Base-by-base conservation (phyloP, 2,113 vertebrate genomes). In the Oncorhynchus tshawytscha region DNA sequence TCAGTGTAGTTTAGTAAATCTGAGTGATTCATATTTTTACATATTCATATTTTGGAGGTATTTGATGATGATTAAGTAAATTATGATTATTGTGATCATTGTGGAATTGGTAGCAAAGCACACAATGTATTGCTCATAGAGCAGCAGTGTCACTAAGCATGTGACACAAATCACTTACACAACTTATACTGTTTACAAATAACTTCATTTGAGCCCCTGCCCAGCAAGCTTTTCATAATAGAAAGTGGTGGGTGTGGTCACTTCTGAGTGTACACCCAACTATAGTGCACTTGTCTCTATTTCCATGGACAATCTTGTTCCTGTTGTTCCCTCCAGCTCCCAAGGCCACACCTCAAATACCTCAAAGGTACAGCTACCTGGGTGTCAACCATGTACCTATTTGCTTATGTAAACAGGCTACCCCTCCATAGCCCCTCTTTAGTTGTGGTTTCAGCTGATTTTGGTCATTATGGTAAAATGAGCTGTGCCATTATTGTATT, bases 261-360 rank as follows among this genome's bases (percentile, higher is more conserved):
- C 13, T 18, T 51, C n/a, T 72, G 13, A 11, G 70, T 70, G 67
- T 76, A 6, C 62, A 12, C 76, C 70, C 73, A 71, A 81, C 72
- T 62, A 80, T 31, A 34, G 25, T 71, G 34, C 70, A 78, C n/a
- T 72, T 70, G 48, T 79, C 49, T 57, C 15, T 49, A 60, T 51
- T 16, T 71, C 82, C 51, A 80, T 85, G 4, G 88, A 82, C 67
- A 78, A 89, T 91, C 90, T 84, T n/a, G 91, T 91, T 89, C 9
- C 25, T 79, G 16, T 49, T 25, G 67, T 83, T 78, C 74, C 45
- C 27, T 66, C 16, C 65, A 1, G 75, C 66, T 77, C 22, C 57
- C 5, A 39, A 62, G 39, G 81, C 29, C 69, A 85, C 82, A 72
- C 59, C 67, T 86, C 24, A 48, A 78, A 90, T 88, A 84, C 83